Evolutionary conservation across 2,113 vertebrate genomes (phyloP), one percentile per base, ranked within the genome.

Genomic region (Cynopterus brachyotis): DNA sequence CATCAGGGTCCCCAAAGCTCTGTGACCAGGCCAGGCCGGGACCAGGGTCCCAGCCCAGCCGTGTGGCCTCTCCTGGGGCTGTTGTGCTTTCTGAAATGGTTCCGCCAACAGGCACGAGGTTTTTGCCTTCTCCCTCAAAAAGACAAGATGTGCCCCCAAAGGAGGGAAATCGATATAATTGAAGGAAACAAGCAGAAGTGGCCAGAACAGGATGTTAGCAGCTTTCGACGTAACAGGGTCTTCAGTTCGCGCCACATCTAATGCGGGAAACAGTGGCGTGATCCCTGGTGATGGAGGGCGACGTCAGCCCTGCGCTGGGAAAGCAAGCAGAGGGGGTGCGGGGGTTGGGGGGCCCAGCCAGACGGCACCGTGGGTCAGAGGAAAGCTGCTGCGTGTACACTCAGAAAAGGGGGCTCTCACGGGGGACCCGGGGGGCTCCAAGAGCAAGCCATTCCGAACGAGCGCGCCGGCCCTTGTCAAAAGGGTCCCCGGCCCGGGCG

Each of bases 331-430:
- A n/a, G 16, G 11, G n/a, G 30, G 0, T 0, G 5, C 37, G 2
- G 1, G 26, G 32, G 6, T 64, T 22, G 67, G 70, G 6, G 40
- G 22, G 70, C 62, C 55, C 22, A 5, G 73, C 64, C 53, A 28
- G 45, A 40, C 1, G 9, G 9, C 42, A 24, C 28, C 2, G 0
- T 13, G 19, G 20, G 17, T 72, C 0, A 20, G 28, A 7, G 22
- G 3, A 20, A 16, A 57, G 5, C 59, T 28, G 64, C 47, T 10
- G 2, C 4, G 0, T 5, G n/a, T 9, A 9, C 7, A 1, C 15
- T 42, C 12, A 32, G 57, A 84, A 16, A 50, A 57, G 47, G 67
- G 45, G 57, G 35, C 17, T 11, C 20, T n/a, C 28, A 0, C 19
- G 2, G 15, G 20, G 24, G 32, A 30, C 24, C 55, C 53, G 26